A percentile compares a stretch with the other conserved stretches of the same genome.
phyloP scores from a whole-genome alignment of 2,113 vertebrate genomes.

The Zosterops pallidus region DNA sequence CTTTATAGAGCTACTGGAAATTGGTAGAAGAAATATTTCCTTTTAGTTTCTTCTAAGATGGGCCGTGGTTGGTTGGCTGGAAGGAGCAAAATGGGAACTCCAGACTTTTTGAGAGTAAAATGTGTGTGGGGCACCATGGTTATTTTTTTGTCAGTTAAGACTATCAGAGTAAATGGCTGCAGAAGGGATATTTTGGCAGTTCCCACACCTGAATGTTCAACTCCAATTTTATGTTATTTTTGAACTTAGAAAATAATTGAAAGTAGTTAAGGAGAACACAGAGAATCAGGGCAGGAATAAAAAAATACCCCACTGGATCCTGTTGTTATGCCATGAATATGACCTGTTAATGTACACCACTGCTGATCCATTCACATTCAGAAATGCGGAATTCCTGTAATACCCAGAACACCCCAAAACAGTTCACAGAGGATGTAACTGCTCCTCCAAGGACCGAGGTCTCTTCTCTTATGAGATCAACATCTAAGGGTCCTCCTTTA shows the following conservation, averaged over 20 bases:
- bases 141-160: background rate
- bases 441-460: background rate
- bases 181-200: background rate
- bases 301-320: background rate
- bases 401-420: background rate
- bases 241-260: background rate
- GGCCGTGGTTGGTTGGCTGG: background rate
- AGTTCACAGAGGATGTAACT: background rate
- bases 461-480: background rate
- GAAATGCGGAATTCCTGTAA: background rate
- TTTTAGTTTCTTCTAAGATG: background rate
- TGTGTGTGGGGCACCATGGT: fast-evolving
- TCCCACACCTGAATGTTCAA: background rate
- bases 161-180: background rate
- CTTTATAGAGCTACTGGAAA: background rate
- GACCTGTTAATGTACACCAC: too few species aligned
- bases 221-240: background rate
- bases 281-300: background rate
- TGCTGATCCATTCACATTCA: background rate
- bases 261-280: background rate
- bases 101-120: background rate
- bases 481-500: background rate
- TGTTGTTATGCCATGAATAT: background rate
- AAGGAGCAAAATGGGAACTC: background rate
- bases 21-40: fast-evolving